A percentile compares a stretch with the other conserved stretches of the same genome.
Conservation (phyloP, 2,113 vertebrate species). For the Anser brachyrhynchus region DNA sequence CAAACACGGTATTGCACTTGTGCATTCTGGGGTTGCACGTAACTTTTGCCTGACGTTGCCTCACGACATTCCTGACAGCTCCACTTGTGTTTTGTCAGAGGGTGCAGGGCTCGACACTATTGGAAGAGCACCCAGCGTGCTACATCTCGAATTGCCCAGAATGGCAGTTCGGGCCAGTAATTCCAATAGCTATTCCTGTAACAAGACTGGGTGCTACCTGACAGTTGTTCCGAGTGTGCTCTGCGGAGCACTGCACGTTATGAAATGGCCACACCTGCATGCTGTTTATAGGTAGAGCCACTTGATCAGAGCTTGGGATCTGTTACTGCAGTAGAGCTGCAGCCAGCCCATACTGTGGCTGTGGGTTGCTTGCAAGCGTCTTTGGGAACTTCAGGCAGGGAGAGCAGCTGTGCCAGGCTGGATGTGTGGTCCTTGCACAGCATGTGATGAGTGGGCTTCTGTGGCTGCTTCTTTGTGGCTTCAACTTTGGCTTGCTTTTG, state of each 20-base stretch:
- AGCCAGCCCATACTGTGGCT: not conserved
- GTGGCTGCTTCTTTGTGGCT: not conserved
- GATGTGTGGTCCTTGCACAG: not conserved
- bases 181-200: not conserved
- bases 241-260: not conserved
- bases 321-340: not conserved
- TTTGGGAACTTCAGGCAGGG: not conserved
- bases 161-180: not conserved
- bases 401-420: not conserved
- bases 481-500: not conserved
- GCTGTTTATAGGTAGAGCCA: not conserved
- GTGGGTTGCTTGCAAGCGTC: not conserved
- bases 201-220: not conserved
- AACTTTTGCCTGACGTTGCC: not conserved
- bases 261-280: not conserved
- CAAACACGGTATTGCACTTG: not conserved
- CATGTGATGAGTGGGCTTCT: not conserved
- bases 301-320: not conserved
- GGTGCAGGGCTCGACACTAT: not conserved
- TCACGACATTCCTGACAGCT: not conserved
- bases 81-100: not conserved
- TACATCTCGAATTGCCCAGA: not conserved
- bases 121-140: not conserved
- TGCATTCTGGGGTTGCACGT: not conserved
- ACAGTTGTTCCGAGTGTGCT: not conserved